A percentile compares a stretch with the other conserved stretches of the same genome.
Conservation (phyloP, 2,797 vertebrate genomes). For the Columba guinea region DNA sequence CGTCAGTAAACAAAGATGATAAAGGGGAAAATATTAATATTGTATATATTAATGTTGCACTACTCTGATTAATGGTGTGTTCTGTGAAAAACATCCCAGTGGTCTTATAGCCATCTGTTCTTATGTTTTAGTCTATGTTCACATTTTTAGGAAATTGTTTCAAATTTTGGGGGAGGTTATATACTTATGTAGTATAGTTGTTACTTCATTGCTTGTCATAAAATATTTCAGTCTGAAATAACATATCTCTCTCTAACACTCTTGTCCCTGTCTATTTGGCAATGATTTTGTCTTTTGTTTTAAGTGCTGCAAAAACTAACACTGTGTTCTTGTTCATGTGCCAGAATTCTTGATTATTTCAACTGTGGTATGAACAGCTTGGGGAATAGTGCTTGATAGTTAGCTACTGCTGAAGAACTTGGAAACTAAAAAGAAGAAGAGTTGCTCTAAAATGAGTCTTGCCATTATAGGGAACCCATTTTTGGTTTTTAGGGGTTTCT, state of each 20-base stretch:
- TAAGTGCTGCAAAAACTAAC: neutral
- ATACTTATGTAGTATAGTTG: neutral
- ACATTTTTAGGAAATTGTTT: neutral
- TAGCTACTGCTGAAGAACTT: neutral
- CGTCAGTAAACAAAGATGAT: neutral
- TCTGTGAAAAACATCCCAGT: neutral
- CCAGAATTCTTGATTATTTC: neutral
- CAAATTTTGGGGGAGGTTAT: neutral
- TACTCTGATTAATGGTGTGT: neutral
- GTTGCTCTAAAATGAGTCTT: neutral
- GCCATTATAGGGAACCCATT: neutral
- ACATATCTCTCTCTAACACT: neutral
- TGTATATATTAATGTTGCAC: neutral
- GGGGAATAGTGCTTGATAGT: neutral
- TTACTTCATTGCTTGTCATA: neutral
- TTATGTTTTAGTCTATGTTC: neutral
- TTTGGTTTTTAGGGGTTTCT: too few species aligned
- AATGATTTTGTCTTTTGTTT: slow-evolving; percentile 2
- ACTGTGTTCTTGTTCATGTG: neutral
- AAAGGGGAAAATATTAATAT: neutral
- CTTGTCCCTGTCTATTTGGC: neutral
- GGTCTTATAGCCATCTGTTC: neutral
- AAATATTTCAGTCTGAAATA: neutral
- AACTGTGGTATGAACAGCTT: neutral
- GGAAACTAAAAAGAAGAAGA: neutral